Conservation (phyloP, 92 coral and sea anemone species). For the Heliopora coerulea region DNA sequence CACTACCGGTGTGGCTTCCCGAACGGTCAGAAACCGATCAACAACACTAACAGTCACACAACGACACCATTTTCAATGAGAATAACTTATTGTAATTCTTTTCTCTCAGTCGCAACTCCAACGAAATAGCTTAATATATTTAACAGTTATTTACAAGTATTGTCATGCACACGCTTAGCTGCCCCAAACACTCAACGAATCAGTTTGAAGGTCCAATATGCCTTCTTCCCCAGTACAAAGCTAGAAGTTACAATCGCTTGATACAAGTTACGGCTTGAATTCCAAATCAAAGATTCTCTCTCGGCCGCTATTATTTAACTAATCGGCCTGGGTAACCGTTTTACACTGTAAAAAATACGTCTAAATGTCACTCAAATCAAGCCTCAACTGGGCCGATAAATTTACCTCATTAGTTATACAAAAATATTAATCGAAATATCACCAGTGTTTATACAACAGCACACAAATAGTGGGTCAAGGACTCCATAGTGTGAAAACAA, state of each 20-base stretch:
- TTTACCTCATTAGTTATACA: slow-evolving; percentile 1
- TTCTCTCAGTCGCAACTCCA: not conserved
- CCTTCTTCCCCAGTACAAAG: not conserved
- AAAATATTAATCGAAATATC: slow-evolving; percentile 17
- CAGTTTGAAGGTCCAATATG: not conserved
- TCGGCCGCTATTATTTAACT: not conserved
- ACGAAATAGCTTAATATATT: not conserved
- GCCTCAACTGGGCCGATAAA: not conserved
- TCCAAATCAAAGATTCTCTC: slow-evolving; percentile 11
- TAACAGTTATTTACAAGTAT: not conserved
- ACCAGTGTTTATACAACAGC: not conserved
- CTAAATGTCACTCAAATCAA: not conserved
- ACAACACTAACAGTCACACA: not conserved
- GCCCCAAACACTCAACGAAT: not conserved
- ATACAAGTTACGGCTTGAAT: slow-evolving; percentile 32
- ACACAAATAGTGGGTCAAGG: not conserved
- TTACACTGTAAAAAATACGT: slow-evolving; percentile 39
- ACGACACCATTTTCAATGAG: not conserved
- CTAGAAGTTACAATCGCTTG: slow-evolving; percentile 15
- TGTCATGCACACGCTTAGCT: not conserved
- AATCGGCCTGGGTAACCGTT: not conserved
- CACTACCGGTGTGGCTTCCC: not conserved
- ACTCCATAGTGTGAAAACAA: slow-evolving; percentile 18
- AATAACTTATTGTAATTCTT: not conserved
- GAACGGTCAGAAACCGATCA: not conserved